phyloP scores from a whole-genome alignment of 2,888 invertebrate species.

The Caenorhabditis angaria region DNA sequence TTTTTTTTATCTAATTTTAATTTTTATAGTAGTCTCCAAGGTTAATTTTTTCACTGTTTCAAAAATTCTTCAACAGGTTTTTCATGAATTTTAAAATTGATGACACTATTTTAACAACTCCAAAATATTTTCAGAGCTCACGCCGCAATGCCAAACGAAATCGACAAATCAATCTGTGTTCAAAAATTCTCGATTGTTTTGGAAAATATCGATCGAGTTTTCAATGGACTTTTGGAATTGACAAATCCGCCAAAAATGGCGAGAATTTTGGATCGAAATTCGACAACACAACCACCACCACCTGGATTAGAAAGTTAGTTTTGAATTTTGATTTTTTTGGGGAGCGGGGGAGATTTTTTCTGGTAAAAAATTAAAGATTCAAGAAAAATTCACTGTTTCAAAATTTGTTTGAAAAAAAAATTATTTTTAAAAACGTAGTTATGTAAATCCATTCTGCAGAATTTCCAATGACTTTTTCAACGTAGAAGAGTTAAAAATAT shows the following conservation, averaged over 20 bases:
- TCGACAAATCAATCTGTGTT: too few relatives aligned
- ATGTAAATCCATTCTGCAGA: not conserved
- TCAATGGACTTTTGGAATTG: not conserved
- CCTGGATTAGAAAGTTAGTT: conserved; percentile 47
- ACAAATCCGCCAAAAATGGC: not conserved
- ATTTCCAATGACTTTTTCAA: not conserved
- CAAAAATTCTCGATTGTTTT: conserved; percentile 37
- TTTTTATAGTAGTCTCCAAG: too few relatives aligned
- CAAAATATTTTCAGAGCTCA: conserved; percentile 28
- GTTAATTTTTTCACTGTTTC: not conserved
- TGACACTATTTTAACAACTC: not conserved
- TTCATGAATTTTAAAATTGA: not conserved
- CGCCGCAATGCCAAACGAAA: conserved; percentile 27
- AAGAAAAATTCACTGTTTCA: conserved; percentile 5
- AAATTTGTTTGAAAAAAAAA: not conserved
- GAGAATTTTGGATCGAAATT: too few relatives aligned
- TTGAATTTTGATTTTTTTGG: not conserved
- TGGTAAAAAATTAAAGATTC: not conserved
- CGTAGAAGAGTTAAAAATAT: not conserved
- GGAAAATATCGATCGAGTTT: conserved; percentile 26
- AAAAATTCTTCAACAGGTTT: not conserved
- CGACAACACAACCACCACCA: conserved; percentile 25
- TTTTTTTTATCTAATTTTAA: too few relatives aligned
- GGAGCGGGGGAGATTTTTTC: not conserved
- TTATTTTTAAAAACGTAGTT: not conserved